Base-by-base conservation (phyloP, 1,140 invertebrate species). In the Mesaphorura yosii region DNA sequence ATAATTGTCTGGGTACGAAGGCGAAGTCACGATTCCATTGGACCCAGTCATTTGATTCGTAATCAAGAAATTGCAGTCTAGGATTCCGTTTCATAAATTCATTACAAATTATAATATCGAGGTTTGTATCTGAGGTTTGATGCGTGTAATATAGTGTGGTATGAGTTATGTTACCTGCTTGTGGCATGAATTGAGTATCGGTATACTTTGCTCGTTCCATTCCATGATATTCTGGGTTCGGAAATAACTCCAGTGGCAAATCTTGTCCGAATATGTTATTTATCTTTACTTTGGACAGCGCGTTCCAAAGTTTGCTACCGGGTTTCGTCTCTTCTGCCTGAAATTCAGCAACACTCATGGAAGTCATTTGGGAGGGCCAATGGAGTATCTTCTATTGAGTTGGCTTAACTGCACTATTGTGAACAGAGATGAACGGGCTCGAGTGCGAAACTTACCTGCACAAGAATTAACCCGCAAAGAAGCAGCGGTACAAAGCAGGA, bases 1-100 rank as follows among this genome's bases (percentile, higher is more conserved):
- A 44, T 60, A 60, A 17, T 57, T 48, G 20, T 51, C 23, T 5
- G 59, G 59, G 29, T 60, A 60, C 41, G 57, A 57, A 29, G 59
- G 59, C 1, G 59, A 53, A 17, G 26, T 52, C n/a, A 60, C 52
- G 10, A 42, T 40, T 2, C 59, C 59, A 40, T 40, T 54, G 10
- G 59, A 22, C 25, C 55, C 55, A 10, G 23, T 22, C 4, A 49
- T 54, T 39, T 57, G 17, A 44, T 60, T 60, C 17, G 1, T 14
- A 39, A 41, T 42, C 14, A 34, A 15, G 26, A 54, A 45, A 4
- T 50, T 48, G 41, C 59, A 60, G 28, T 57, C 59, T 59, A 37
- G 37, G 39, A 44, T 25, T 15, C 17, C n/a, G 20, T 5, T n/a
- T n/a, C n/a, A n/a, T n/a, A n/a, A n/a, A n/a, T n/a, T n/a, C n/a